Conservation (phyloP, 2,797 vertebrate genomes). For the Diplodus sargus region DNA sequence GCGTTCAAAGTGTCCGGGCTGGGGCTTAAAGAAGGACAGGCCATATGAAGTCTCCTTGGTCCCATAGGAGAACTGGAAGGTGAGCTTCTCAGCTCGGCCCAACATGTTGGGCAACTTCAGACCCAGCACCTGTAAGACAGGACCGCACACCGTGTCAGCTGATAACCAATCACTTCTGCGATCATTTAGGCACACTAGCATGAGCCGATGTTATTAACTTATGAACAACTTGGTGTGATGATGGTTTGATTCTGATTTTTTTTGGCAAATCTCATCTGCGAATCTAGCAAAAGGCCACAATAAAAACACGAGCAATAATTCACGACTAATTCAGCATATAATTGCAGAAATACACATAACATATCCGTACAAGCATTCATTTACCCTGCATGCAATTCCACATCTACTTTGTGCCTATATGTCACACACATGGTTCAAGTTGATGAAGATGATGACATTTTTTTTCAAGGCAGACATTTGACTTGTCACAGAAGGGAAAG, state of each 20-base stretch:
- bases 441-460: not conserved
- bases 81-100: constrained; percentile 95
- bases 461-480: not conserved
- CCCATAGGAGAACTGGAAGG: constrained; percentile 99
- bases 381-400: no score
- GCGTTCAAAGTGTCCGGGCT: constrained; percentile 92
- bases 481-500: not conserved
- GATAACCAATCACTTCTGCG: not conserved
- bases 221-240: no score
- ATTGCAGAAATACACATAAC: no score
- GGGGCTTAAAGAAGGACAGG: constrained; percentile 96
- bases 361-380: no score
- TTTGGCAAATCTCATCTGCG: no score
- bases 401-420: no score
- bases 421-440: no score
- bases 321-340: no score
- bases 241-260: no score
- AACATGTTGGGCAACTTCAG: constrained; percentile 94
- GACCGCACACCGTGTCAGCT: not conserved
- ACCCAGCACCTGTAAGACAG: constrained; percentile 89
- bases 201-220: no score
- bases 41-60: constrained; percentile 98
- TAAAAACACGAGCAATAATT: no score
- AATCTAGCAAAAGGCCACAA: no score
- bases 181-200: not conserved